These are phyloP conservation scores for Tuta absoluta DNA, from an alignment of 2,888 invertebrate species.

Conservation along the genomic window DNA sequence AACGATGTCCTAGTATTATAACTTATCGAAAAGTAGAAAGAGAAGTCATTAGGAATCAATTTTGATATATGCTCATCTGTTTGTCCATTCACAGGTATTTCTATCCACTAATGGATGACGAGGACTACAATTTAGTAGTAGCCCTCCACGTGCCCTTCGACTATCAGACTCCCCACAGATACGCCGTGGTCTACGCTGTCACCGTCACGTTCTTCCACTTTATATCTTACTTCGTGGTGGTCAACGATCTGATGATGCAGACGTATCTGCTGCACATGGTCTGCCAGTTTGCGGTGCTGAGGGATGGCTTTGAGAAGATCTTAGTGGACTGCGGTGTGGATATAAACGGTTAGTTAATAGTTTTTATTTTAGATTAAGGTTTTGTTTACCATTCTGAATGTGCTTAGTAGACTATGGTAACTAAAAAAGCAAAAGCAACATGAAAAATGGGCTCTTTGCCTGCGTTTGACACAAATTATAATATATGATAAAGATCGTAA, in stretches of 20 bases:
- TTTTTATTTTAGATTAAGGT: background rate
- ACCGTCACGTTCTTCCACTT: constrained; percentile 34
- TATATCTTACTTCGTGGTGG: constrained; percentile 34
- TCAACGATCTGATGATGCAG: constrained; percentile 37
- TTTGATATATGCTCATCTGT: no score
- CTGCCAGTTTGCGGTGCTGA: constrained; percentile 36
- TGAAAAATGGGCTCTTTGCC: no score
- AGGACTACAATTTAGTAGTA: constrained; percentile 36
- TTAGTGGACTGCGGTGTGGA: constrained; percentile 27
- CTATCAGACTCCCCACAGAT: constrained; percentile 31
- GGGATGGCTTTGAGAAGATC: constrained; percentile 37
- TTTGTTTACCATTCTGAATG: no score
- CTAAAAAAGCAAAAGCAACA: no score
- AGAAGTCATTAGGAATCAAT: no score
- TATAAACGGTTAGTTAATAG: constrained; percentile 20
- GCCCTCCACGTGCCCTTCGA: constrained; percentile 33
- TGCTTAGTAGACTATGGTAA: no score
- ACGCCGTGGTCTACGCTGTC: constrained; percentile 31
- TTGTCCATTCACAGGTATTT: constrained; percentile 33
- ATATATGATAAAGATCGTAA: no score
- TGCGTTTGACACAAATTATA: no score
- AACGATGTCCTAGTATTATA: no score
- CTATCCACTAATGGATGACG: constrained; percentile 36
- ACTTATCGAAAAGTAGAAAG: no score
- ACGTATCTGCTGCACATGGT: constrained; percentile 35